Evolutionary conservation across 2,888 invertebrate species (phyloP).

Genomic region (Agelastica alni): DNA sequence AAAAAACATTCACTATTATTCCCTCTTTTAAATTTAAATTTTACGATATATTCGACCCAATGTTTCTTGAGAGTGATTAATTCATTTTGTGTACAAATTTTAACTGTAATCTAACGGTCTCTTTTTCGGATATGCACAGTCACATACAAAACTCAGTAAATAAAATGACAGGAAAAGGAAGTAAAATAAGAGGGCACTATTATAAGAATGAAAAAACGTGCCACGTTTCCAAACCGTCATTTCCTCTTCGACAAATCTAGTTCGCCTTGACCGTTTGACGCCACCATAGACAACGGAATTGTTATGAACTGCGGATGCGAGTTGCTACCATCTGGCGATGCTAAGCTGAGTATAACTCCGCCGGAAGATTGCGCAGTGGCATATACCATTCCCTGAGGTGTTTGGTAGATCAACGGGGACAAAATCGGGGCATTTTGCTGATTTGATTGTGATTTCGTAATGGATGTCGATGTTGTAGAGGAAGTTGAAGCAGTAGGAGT

Average conservation of each 20-base stretch:
- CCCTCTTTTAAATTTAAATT: no score
- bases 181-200: conserved; percentile 23
- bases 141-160: conserved; percentile 4
- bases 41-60: no score
- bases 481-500: conserved; percentile 18
- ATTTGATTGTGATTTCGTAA: conserved; percentile 26
- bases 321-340: conserved; percentile 48
- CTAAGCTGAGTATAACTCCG: conserved; percentile 56
- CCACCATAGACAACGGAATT: conserved; percentile 70
- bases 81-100: no score
- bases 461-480: conserved; percentile 35
- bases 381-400: conserved; percentile 58
- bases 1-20: no score
- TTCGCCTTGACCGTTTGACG: conserved; percentile 54
- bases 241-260: conserved; percentile 50
- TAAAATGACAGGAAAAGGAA: conserved; percentile 39
- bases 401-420: conserved; percentile 55
- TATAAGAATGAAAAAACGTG: conserved; percentile 17
- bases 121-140: conserved; percentile 12
- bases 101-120: conserved; percentile 1
- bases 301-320: conserved; percentile 70
- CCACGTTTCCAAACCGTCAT: conserved; percentile 19
- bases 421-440: conserved; percentile 40
- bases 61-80: no score
- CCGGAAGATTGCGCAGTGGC: conserved; percentile 55